Base-by-base conservation (phyloP, 2,113 vertebrate species). In the Nematolebias whitei region DNA sequence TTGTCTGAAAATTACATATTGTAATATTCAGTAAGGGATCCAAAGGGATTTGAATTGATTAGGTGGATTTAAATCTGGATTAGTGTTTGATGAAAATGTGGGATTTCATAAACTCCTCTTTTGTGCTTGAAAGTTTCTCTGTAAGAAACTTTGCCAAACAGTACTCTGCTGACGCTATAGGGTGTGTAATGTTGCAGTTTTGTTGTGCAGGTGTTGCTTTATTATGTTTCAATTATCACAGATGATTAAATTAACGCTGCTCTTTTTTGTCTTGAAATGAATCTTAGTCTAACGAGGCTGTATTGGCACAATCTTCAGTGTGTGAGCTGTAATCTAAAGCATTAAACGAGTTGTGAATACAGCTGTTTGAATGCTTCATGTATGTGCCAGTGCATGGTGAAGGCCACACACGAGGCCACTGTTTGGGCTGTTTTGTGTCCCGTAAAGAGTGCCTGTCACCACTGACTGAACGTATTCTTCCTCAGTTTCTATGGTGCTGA, bases 401-500 rank as follows among this genome's bases (percentile, higher is more conserved):
- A 35, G 64, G 60, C 54, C 66, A 66, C 63, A 86, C 84, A 89
- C 84, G 82, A 66, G 78, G 71, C 81, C 1, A 61, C 68, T 87
- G 83, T 91, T 84, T 85, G 63, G 50, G 65, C 77, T 41, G 83
- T 88, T 90, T 81, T 89, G 65, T 79, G 61, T 45, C 56, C 63
- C 78, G 81, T 85, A 78, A 90, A 84, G 83, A 78, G 88, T 69
- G 87, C 79, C 84, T 90, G 88, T 87, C 88, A 84, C 88, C 87
- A 87, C 29, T 87, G 86, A 89, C 85, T 84, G 80, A 87, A 80
- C 35, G 70, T 79, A 88, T 90, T 91, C 83, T 90, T 90, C 68
- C 57, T 73, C 50, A 48, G 50, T 86, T 90, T 91, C 88, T 90
- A 89, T 91, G 85, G 88, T 89, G 86, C 84, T 65, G 84, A 86